Base-by-base conservation (phyloP, 2,797 vertebrate genomes). In the Pelobates cultripes region DNA sequence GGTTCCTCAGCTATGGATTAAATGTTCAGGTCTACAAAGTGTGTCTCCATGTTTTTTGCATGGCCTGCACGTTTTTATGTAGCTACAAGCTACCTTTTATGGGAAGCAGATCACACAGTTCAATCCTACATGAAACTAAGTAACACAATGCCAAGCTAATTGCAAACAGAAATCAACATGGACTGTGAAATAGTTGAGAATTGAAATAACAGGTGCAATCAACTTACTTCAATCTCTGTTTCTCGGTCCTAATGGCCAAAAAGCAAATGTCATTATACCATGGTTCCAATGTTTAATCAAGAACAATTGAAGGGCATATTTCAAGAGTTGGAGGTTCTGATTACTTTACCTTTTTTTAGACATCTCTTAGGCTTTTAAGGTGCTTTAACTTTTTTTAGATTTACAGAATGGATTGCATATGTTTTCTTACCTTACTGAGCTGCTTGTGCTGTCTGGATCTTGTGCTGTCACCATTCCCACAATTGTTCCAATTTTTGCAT, bases 361-460 rank as follows among this genome's bases (percentile, higher is more conserved):
- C 14, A 57, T 4, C 55, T 51, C 2, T 5, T 3, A 51, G 47
- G 47, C 47, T 51, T 51, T 51, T 5, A 6, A 51, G 5, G 10
- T 5, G 3, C 47, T 2, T 51, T 51, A 10, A 51, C 47, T 51
- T 6, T 51, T 51, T 51, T 51, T 51, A 10, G 47, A 51, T 51
- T 51, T 51, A 51, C 47, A 6, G 28, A 28, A 28, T 28, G 28
- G 28, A 28, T 2, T 51, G 47, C 47, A 51, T 6, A 51, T 10
- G 47, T 51, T 17, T 53, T 14, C 40, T 84, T 80, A 86, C 98
- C 97, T 98, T 86, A 99, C 95, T 73, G 95, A 92, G 85, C 94
- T 97, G 89, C 94, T 97, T 79, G 94, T 92, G 88, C 94, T 92
- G 89, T 99, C 98, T 0, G 98, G 98, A 88, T 99, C 98, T 80